Evolutionary conservation across 2,888 invertebrate species (phyloP), one percentile per base, ranked within the genome.

Genomic region (Diloba caeruleocephala): DNA sequence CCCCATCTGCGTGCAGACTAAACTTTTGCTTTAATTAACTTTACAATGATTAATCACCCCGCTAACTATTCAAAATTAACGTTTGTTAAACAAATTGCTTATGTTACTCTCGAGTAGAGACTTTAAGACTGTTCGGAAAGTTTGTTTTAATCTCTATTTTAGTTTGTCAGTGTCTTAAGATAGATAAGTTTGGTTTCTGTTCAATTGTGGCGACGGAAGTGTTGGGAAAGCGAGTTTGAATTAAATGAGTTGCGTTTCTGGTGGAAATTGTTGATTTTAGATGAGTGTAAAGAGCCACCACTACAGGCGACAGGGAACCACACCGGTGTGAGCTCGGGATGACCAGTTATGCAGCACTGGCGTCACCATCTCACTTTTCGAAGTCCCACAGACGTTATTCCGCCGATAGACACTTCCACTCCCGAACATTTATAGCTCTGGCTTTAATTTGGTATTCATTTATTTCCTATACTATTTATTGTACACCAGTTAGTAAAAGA

Each of bases 1-100:
- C 36, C 57, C 51, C 75, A 72, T 67, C 74, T 65, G 63, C 54
- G 55, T 45, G 62, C 67, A 65, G 51, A 66, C 55, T 54, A 55
- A 74, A 76, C 67, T 75, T 72, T 56, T 32, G 56, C 67, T 71
- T 71, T 78, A 81, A 79, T 81, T 77, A 79, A 79, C 76, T 78
- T 75, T 73, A 44, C 60, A 44, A 74, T 81, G 81, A 81, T 81
- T 80, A 80, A 81, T 81, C 65, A 73, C 77, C 50, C 42, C 15
- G 53, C 33, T 60, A 72, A 72, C 70, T 64, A 73, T 52, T 57
- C 71, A 64, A 68, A 74, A 72, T 74, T 71, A 74, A 70, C 74
- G 50, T 61, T 48, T 37, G 53, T 53, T 33, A 33, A 62, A 71
- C 71, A 72, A 74, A 72, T 72, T 74, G 60, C 57, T 71, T 55